Base-by-base conservation (phyloP, 2,888 invertebrate genomes). In the Sarcophaga rosellei region DNA sequence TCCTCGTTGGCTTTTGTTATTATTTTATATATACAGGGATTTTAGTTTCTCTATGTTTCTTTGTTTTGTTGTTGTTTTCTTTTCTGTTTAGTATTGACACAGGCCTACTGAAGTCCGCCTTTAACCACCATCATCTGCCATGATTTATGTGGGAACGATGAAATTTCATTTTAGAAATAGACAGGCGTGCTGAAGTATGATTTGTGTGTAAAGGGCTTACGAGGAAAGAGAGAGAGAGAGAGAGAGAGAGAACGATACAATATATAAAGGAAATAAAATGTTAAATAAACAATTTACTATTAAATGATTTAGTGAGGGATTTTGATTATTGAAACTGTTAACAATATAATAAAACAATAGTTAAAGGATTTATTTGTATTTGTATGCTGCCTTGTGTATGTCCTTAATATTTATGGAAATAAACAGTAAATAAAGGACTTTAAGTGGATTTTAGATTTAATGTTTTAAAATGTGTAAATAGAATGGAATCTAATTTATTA, bases 291-390 rank as follows among this genome's bases (percentile, higher is more conserved):
- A 86, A 79, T 76, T 86, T 68, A 74, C 70, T 74, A 66, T 77
- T 81, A 81, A 83, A 80, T 83, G 77, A 81, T 86, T 86, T 81
- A 78, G 70, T 74, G 53, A 25, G 20, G 65, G 73, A 81, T 72
- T 81, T 80, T 76, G 21, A 73, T 78, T 68, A 45, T 65, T n/a
- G 59, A 23, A 70, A 59, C 47, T 70, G 75, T 70, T 65, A 61
- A 35, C 74, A 74, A 73, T 59, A 23, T 59, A 53, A 69, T 72
- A 82, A 35, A 62, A 35, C 25, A 61, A 80, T 25, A 53, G 53
- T 53, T 47, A 23, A 35, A 66, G 15, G 65, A 57, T 57, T 73
- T 72, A 3, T 53, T n/a, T 44, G 10, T 35, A 53, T 65, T 11
- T n/a, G 10, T 61, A 53, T 53, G 17, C 35, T 35, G 6, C 35